Evolutionary conservation across 2,888 invertebrate genomes (phyloP).

Genomic region (Cremastinae sp.): DNA sequence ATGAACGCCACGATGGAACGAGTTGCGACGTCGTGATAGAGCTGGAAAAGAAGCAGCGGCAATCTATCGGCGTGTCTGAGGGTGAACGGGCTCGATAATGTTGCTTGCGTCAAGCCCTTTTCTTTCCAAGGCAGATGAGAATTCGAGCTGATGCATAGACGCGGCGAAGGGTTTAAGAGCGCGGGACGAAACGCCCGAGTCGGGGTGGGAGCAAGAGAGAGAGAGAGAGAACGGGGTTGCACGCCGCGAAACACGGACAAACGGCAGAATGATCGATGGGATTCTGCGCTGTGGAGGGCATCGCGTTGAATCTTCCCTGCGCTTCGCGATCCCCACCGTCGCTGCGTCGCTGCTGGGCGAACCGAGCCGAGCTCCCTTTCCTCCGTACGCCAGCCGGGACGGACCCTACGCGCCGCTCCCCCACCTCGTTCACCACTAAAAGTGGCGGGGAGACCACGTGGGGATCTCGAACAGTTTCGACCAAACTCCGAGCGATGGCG

Average conservation of each 20-base stretch:
- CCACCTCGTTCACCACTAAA: conserved; percentile 29
- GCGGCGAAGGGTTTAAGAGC: conserved; percentile 62
- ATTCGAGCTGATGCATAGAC: conserved; percentile 28
- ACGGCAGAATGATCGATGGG: conserved; percentile 80
- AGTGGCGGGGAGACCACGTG: conserved; percentile 72
- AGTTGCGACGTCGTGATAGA: conserved; percentile 55
- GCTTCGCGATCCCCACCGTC: conserved; percentile 76
- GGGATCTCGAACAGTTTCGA: conserved; percentile 65
- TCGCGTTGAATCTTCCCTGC: conserved; percentile 67
- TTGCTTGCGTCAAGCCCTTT: conserved; percentile 1
- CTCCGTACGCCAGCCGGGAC: conserved; percentile 48
- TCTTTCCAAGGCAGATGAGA: conserved; percentile 28
- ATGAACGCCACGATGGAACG: conserved; percentile 57
- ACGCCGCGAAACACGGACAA: conserved; percentile 77
- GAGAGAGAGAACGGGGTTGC: conserved; percentile 69
- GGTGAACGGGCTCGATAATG: conserved; percentile 17
- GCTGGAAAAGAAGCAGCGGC: conserved; percentile 41
- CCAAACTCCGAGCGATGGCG: conserved; percentile 70
- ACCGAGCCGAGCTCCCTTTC: conserved; percentile 32
- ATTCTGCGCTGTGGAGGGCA: conserved; percentile 79
- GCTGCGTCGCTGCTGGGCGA: conserved; percentile 61
- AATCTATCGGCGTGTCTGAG: conserved; percentile 4
- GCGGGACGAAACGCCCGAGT: conserved; percentile 61
- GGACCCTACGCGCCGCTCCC: conserved; percentile 60
- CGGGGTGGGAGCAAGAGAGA: conserved; percentile 58